These are phyloP conservation scores for Andrena praecox DNA, from an alignment of 2,888 invertebrate species.

Conservation along the genomic window DNA sequence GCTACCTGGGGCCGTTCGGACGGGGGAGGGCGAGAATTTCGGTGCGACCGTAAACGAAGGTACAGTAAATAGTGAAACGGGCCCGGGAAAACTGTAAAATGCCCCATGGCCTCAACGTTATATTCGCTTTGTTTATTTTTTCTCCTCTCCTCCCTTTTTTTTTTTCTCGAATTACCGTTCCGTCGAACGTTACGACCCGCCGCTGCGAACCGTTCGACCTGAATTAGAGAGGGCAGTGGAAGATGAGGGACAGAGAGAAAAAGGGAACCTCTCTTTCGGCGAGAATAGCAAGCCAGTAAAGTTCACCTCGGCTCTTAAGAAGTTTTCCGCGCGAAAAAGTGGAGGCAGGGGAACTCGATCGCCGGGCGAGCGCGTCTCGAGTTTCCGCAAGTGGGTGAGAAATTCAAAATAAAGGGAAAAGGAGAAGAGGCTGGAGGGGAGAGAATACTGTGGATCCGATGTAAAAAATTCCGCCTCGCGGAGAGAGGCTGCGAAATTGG, in stretches of 20 bases:
- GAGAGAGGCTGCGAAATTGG: neutral
- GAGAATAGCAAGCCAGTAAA: slow-evolving; percentile 62
- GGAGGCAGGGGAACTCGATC: slow-evolving; percentile 52
- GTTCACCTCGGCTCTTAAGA: slow-evolving; percentile 63
- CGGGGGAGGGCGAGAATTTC: slow-evolving; percentile 12
- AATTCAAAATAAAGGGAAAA: slow-evolving; percentile 44
- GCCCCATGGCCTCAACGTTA: neutral
- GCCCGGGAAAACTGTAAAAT: slow-evolving; percentile 43
- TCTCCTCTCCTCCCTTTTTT: neutral
- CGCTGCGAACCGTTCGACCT: slow-evolving; percentile 34
- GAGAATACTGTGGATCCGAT: neutral
- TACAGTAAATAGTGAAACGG: slow-evolving; percentile 17
- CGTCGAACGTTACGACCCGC: slow-evolving; percentile 22
- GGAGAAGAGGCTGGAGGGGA: slow-evolving; percentile 30
- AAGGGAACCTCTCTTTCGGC: slow-evolving; percentile 43
- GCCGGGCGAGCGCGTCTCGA: slow-evolving; percentile 54
- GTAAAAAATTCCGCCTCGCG: slow-evolving; percentile 34
- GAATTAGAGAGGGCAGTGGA: slow-evolving; percentile 48
- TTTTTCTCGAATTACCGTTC: slow-evolving; percentile 31
- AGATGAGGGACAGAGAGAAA: neutral
- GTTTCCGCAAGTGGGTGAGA: slow-evolving; percentile 61
- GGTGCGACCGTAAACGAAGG: slow-evolving; percentile 37
- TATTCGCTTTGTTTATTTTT: slow-evolving; percentile 30
- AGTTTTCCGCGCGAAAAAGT: slow-evolving; percentile 63
- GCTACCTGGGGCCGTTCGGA: slow-evolving; percentile 32